These are phyloP conservation scores for Cotesia congregata DNA, from an alignment of 2,888 invertebrate species.

Conservation along the genomic window DNA sequence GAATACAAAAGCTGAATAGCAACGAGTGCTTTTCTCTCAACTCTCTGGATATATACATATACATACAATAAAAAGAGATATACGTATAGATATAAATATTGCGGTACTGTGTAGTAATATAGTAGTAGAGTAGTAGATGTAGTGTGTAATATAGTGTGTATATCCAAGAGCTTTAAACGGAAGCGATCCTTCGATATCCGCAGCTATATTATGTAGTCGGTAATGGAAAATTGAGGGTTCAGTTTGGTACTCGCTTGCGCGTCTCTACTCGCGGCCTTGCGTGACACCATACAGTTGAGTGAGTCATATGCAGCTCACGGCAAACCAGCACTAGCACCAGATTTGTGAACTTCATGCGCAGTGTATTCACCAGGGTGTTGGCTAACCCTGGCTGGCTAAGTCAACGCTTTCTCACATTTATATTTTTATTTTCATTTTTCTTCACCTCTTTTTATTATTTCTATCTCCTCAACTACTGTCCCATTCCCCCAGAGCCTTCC, in stretches of 20 bases:
- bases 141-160: background rate
- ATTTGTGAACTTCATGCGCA: conserved; percentile 35
- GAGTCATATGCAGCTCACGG: conserved; percentile 34
- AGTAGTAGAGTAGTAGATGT: background rate
- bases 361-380: conserved; percentile 20
- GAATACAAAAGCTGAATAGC: conserved; percentile 18
- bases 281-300: conserved; percentile 35
- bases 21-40: background rate
- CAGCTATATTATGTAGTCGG: background rate
- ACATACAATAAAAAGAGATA: too few species aligned
- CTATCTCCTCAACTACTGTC: conserved; percentile 29
- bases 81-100: background rate
- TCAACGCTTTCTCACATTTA: conserved; percentile 29
- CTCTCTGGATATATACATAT: too few species aligned
- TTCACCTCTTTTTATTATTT: conserved; percentile 16
- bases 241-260: conserved; percentile 1
- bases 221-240: conserved; percentile 26
- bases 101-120: background rate
- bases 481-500: conserved; percentile 29
- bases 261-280: conserved; percentile 33
- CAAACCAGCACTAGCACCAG: conserved; percentile 8
- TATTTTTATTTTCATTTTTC: conserved; percentile 25
- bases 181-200: conserved; percentile 41
- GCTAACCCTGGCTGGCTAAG: conserved; percentile 27
- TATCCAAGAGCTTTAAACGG: conserved; percentile 21